These are phyloP conservation scores for Megaceryle alcyon DNA, from an alignment of 2,797 vertebrate species.

Conservation along the genomic window DNA sequence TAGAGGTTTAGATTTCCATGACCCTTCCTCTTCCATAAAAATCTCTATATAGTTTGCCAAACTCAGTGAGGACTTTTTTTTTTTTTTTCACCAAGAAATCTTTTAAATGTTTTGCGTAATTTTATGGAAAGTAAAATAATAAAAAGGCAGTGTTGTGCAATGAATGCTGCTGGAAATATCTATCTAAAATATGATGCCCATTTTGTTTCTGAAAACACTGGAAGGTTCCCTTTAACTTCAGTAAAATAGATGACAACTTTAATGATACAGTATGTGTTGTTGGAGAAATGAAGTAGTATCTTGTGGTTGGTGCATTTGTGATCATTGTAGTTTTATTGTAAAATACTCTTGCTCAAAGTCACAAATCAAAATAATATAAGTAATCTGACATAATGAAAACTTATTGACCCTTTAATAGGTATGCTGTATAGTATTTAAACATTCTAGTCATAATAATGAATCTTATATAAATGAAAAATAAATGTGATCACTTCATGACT, in stretches of 20 bases:
- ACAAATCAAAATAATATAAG: background rate
- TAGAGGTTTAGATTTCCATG: background rate
- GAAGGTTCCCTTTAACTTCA: background rate
- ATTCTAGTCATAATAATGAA: background rate
- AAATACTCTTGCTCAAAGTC: background rate
- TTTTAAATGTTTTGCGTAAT: background rate
- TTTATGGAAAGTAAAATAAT: background rate
- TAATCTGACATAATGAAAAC: background rate
- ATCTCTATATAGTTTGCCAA: background rate
- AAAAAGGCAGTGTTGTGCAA: background rate
- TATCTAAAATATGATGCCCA: background rate
- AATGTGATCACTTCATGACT: background rate
- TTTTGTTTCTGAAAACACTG: background rate
- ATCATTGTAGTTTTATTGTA: background rate
- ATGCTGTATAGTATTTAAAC: background rate
- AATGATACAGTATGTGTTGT: background rate
- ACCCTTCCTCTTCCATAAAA: background rate
- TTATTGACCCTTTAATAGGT: background rate
- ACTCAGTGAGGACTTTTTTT: background rate
- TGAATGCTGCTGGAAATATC: background rate
- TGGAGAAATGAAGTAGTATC: background rate
- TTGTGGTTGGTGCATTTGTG: background rate
- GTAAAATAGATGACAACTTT: background rate
- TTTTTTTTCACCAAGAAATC: background rate
- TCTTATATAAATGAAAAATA: background rate